A percentile compares a stretch with the other conserved stretches of the same genome.
Evolutionary conservation across 2,888 invertebrate genomes (phyloP).

Genomic region (Gasteruption jaculator): DNA sequence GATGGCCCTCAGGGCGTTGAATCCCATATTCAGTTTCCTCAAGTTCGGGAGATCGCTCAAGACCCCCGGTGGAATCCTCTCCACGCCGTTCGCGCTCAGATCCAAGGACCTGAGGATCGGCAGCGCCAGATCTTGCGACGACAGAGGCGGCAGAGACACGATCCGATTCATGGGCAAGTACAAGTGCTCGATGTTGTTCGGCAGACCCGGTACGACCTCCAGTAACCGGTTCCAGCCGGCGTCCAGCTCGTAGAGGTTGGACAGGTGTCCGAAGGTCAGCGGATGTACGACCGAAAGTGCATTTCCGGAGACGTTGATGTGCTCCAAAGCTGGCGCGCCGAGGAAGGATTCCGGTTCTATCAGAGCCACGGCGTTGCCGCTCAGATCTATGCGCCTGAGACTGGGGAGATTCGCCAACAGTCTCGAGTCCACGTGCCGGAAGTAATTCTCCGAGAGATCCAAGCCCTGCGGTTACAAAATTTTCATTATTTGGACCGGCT

Average conservation of each 20-base stretch:
- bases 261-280: constrained; percentile 70
- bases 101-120: constrained; percentile 72
- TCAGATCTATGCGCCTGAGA: constrained; percentile 71
- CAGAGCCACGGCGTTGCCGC: constrained; percentile 66
- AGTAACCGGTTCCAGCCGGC: constrained; percentile 68
- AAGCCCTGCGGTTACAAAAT: constrained; percentile 57
- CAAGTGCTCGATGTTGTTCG: constrained; percentile 72
- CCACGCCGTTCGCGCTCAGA: constrained; percentile 70
- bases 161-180: constrained; percentile 71
- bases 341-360: constrained; percentile 73
- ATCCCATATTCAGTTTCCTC: constrained; percentile 65
- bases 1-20: constrained; percentile 67
- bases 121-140: constrained; percentile 67
- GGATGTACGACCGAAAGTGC: constrained; percentile 68
- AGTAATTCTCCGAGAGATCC: constrained; percentile 73
- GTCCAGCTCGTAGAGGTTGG: constrained; percentile 75
- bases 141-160: constrained; percentile 59
- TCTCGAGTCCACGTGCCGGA: constrained; percentile 67
- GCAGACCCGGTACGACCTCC: constrained; percentile 75
- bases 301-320: constrained; percentile 76
- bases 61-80: constrained; percentile 63
- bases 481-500: background rate
- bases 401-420: constrained; percentile 73
- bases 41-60: constrained; percentile 66
- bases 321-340: constrained; percentile 69